phyloP scores from a whole-genome alignment of 1,140 invertebrate genomes.

The Druon quercuslanigerum region DNA sequence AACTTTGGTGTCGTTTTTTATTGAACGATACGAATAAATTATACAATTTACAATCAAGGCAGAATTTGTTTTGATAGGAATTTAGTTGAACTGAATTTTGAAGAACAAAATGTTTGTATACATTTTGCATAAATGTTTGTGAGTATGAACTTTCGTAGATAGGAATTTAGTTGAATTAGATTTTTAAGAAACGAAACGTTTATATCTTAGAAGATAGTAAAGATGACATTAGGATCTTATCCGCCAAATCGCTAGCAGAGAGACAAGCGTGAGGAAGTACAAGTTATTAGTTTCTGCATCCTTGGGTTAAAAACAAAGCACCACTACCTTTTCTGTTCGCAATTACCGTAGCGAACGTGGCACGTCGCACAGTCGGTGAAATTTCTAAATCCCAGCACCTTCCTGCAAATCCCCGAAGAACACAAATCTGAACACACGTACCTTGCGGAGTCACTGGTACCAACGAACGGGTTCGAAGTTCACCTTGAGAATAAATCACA shows the following conservation, averaged over 20 bases:
- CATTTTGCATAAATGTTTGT: too few relatives aligned
- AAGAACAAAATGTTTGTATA: too few relatives aligned
- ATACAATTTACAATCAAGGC: too few relatives aligned
- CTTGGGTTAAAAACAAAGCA: constrained; percentile 25
- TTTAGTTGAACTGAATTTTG: too few relatives aligned
- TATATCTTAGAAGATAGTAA: too few relatives aligned
- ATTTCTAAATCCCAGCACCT: background rate
- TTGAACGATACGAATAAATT: too few relatives aligned
- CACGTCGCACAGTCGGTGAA: constrained; percentile 30
- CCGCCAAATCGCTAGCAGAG: background rate
- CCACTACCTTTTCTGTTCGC: constrained; percentile 36
- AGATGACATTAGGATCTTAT: background rate
- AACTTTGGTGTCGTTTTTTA: too few relatives aligned
- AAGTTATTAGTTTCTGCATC: constrained; percentile 36
- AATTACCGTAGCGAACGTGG: constrained; percentile 25
- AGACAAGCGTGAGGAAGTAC: background rate
- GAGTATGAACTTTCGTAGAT: too few relatives aligned
- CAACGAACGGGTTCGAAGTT: constrained; percentile 46
- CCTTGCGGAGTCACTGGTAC: constrained; percentile 56
- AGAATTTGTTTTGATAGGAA: too few relatives aligned
- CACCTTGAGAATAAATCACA: constrained; percentile 42
- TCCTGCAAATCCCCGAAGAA: background rate
- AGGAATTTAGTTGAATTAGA: too few relatives aligned
- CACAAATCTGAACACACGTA: constrained; percentile 53
- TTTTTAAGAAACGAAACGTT: too few relatives aligned